Evolutionary conservation across 2,113 vertebrate species (phyloP), one percentile per base, ranked within the genome.

Genomic region (Corydoras sp.): DNA sequence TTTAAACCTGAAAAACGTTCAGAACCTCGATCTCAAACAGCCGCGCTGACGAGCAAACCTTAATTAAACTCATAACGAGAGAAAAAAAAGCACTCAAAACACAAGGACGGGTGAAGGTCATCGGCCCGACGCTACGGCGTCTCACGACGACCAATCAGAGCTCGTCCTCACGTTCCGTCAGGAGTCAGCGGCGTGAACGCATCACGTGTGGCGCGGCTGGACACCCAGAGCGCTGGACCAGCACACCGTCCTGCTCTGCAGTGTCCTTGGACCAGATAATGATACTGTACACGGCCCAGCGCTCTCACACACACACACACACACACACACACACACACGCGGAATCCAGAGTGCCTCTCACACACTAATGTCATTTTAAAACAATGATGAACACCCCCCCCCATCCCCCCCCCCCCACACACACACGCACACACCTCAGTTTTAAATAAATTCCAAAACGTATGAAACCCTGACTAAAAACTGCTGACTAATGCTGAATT

Each of bases 251-350:
- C n/a, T n/a, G n/a, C n/a, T 75, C 50, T 29, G 70, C 71, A 48
- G 78, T 29, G 79, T 78, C 83, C 84, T 84, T 84, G 82, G 50
- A 72, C 32, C 56, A 80, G 63, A 82, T 70, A 77, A 72, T 65
- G 79, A 74, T 79, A 79, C 69, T 79, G 72, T 63, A 74, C 75
- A 43, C 68, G 13, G 58, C 69, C 32, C 32, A 4, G 6, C 32
- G 6, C 32, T 4, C 32, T 4, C 32, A 35, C 32, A 35, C 32
- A 35, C 32, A 35, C 32, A 35, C 32, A 35, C 32, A 35, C 32
- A 35, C 32, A 35, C 32, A 35, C 32, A 35, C 32, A 35, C 32
- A 35, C 32, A 35, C 32, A 35, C 32, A 35, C 32, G 6, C 32
- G 32, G 32, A 6, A 35, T 35, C 32, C 6, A 35, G 6, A 35